Percentiles rank a stretch among this genome's conserved stretches.
Conservation (phyloP, 2,888 invertebrate species). For the Epiblema foenella region DNA sequence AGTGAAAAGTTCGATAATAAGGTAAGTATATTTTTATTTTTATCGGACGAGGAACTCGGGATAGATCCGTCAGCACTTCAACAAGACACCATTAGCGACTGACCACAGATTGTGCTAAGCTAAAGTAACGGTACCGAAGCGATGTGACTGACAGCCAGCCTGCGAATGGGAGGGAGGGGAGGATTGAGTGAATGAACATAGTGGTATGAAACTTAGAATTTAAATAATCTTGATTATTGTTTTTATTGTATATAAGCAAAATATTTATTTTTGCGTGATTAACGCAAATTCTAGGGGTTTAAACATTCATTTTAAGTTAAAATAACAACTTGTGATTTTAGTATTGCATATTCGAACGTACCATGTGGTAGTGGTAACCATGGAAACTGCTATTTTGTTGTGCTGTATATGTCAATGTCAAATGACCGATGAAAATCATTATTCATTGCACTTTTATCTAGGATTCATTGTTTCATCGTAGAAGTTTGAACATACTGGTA, state of each 20-base stretch:
- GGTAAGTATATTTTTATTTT: conserved; percentile 52
- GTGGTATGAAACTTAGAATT: neutral
- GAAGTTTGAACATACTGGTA: neutral
- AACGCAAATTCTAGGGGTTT: no score
- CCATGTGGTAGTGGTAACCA: conserved; percentile 35
- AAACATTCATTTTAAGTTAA: no score
- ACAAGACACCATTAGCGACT: conserved; percentile 46
- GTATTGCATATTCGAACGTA: conserved; percentile 35
- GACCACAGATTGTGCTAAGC: conserved; percentile 36
- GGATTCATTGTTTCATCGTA: no score
- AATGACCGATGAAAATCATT: no score
- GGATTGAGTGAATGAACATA: conserved; percentile 10
- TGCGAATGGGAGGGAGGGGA: neutral
- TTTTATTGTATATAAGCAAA: no score
- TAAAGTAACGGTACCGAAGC: neutral
- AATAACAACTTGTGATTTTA: no score
- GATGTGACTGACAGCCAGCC: neutral
- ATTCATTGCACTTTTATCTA: no score
- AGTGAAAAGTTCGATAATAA: conserved; percentile 50
- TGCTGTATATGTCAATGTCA: conserved; percentile 12
- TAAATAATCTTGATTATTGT: no score
- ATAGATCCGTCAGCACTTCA: conserved; percentile 32
- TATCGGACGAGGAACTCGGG: conserved; percentile 49
- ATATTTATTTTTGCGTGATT: neutral
- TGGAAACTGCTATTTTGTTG: conserved; percentile 41